Percentiles rank a stretch among this genome's conserved stretches.
Conservation (phyloP, 1,140 invertebrate species). For the Caenorhabditis briggsae region DNA sequence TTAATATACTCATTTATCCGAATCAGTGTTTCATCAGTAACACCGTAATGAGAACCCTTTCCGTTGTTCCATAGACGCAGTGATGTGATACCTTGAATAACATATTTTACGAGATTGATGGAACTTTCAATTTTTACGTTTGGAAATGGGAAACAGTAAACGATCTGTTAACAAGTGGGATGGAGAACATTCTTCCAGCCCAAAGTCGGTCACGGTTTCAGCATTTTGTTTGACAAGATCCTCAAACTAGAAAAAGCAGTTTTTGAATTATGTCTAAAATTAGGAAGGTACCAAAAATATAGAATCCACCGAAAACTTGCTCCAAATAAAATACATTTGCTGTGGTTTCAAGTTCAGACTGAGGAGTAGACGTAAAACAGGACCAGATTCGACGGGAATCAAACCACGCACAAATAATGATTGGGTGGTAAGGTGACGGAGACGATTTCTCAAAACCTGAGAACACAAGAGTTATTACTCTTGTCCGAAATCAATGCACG, state of each 20-base stretch:
- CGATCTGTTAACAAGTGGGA: slow-evolving; percentile 46
- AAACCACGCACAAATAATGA: slow-evolving; percentile 42
- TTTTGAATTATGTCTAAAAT: neutral
- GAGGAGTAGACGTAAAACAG: slow-evolving; percentile 6
- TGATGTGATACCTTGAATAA: neutral
- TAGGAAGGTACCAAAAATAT: slow-evolving; percentile 31
- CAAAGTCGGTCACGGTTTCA: slow-evolving; percentile 22
- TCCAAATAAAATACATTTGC: slow-evolving; percentile 60
- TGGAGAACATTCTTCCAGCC: slow-evolving; percentile 50
- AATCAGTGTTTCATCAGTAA: slow-evolving; percentile 14
- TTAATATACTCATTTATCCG: neutral
- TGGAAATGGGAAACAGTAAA: slow-evolving; percentile 9
- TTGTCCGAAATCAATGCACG: too few relatives aligned
- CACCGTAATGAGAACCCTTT: slow-evolving; percentile 38
- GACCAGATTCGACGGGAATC: slow-evolving; percentile 55
- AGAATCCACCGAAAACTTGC: slow-evolving; percentile 15
- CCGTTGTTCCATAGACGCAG: slow-evolving; percentile 27
- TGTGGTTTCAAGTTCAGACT: slow-evolving; percentile 11
- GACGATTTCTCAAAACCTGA: slow-evolving; percentile 47
- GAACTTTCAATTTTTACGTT: neutral
- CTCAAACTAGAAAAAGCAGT: slow-evolving; percentile 25
- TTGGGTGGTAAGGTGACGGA: slow-evolving; percentile 40
- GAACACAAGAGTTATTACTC: neutral
- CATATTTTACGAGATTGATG: too few relatives aligned
- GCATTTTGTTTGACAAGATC: slow-evolving; percentile 2